These are phyloP conservation scores for Chascanopsetta lugubris DNA, from an alignment of 2,113 vertebrate species.

Conservation along the genomic window DNA sequence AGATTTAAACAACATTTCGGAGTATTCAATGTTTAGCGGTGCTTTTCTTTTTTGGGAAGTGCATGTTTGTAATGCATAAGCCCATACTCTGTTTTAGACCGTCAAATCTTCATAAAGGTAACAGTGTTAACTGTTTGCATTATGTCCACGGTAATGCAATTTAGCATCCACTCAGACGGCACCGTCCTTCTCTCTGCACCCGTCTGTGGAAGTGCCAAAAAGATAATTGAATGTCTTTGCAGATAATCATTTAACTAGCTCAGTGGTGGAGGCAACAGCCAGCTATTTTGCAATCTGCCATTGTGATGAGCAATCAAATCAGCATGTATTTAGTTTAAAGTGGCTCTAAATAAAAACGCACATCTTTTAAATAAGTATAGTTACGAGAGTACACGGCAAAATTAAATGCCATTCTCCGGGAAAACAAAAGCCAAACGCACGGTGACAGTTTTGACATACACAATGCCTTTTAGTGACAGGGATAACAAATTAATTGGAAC, in stretches of 20 bases:
- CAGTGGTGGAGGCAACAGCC: constrained; percentile 66
- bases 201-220: constrained; percentile 52
- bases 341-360: constrained; percentile 73
- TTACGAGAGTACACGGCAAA: constrained; percentile 87
- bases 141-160: constrained; percentile 74
- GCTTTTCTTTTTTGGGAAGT: constrained; percentile 1
- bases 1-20: neutral
- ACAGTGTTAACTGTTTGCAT: constrained; percentile 70
- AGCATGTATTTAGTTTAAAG: constrained; percentile 75
- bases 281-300: constrained; percentile 76
- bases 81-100: constrained; percentile 1
- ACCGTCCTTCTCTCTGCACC: constrained; percentile 42
- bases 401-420: constrained; percentile 85
- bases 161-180: constrained; percentile 60
- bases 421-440: constrained; percentile 87
- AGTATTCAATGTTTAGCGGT: constrained; percentile 1
- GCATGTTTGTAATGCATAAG: neutral
- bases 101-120: constrained; percentile 59
- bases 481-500: constrained; percentile 99
- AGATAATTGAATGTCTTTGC: constrained; percentile 78
- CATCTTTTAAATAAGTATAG: constrained; percentile 75
- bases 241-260: constrained; percentile 77
- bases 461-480: constrained; percentile 98
- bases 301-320: constrained; percentile 82
- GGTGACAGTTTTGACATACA: constrained; percentile 98